Evolutionary conservation across 2,888 invertebrate species (phyloP).

Genomic region (Eupithecia inturbata): DNA sequence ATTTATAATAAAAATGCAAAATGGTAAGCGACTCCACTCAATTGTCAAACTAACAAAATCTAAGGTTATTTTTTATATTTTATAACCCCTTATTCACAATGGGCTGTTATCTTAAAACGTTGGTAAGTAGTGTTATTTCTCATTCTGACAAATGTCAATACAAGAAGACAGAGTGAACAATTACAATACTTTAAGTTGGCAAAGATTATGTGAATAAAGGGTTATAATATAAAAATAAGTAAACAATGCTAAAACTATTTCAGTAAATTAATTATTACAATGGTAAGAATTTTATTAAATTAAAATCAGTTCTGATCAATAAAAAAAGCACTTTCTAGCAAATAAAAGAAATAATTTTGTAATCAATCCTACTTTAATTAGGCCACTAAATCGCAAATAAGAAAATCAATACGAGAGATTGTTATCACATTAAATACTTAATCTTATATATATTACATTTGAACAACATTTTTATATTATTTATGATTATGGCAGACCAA

Average conservation of each 20-base stretch:
- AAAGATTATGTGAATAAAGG: background rate
- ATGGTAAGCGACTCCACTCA: conserved; percentile 32
- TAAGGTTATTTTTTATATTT: conserved; percentile 19
- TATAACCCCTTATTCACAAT: background rate
- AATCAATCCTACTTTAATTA: conserved; percentile 11
- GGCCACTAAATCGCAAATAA: conserved; percentile 27
- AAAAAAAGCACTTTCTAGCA: background rate
- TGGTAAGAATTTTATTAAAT: background rate
- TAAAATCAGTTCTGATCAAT: background rate
- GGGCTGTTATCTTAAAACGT: background rate
- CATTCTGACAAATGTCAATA: background rate
- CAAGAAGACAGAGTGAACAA: background rate
- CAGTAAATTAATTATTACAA: conserved; percentile 7
- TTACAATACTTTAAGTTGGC: background rate
- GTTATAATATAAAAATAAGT: conserved; percentile 19
- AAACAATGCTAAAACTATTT: conserved; percentile 33
- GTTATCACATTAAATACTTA: conserved; percentile 55
- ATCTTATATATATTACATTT: conserved; percentile 56
- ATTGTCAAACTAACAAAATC: conserved; percentile 29
- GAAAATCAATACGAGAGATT: conserved; percentile 34
- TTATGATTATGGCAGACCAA: conserved; percentile 32
- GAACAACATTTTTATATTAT: conserved; percentile 54
- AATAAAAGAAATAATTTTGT: background rate
- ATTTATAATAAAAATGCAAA: background rate
- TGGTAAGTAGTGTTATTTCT: background rate